Conservation (phyloP, 2,888 invertebrate species). For the Trissonchulus latispiculum region DNA sequence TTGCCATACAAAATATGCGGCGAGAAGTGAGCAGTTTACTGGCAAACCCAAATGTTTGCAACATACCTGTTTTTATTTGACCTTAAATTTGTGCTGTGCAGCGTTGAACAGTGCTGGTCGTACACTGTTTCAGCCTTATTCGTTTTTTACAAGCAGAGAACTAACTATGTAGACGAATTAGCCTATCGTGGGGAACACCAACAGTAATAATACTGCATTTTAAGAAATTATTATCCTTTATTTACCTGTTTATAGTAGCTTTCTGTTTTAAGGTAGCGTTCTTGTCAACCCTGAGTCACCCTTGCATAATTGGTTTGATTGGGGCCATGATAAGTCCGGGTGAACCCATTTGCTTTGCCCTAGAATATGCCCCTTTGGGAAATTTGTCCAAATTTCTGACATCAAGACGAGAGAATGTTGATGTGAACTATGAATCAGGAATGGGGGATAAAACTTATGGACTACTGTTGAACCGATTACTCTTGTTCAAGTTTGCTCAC, state of each 20-base stretch:
- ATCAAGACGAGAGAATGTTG: neutral
- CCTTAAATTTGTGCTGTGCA: no score
- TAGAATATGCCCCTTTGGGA: constrained; percentile 21
- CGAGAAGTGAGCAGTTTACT: constrained; percentile 20
- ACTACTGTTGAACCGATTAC: neutral
- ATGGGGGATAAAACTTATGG: constrained; percentile 5
- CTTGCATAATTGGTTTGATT: constrained; percentile 19
- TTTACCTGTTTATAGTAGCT: neutral
- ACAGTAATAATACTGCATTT: no score
- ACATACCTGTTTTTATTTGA: no score
- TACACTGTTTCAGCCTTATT: no score
- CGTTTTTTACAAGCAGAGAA: no score
- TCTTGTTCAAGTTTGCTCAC: constrained; percentile 11
- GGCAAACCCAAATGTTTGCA: no score
- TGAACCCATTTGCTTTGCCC: constrained; percentile 19
- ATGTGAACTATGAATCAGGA: neutral
- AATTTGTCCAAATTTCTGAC: constrained; percentile 12
- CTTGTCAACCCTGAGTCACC: constrained; percentile 16
- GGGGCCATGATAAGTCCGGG: constrained; percentile 18
- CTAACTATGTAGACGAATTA: no score
- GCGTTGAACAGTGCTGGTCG: no score
- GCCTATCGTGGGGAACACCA: no score
- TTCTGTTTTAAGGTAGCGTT: constrained; percentile 18
- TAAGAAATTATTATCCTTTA: neutral
- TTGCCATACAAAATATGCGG: constrained; percentile 21